These are phyloP conservation scores for Craniophora ligustri DNA, from an alignment of 2,888 invertebrate genomes.

Conservation along the genomic window DNA sequence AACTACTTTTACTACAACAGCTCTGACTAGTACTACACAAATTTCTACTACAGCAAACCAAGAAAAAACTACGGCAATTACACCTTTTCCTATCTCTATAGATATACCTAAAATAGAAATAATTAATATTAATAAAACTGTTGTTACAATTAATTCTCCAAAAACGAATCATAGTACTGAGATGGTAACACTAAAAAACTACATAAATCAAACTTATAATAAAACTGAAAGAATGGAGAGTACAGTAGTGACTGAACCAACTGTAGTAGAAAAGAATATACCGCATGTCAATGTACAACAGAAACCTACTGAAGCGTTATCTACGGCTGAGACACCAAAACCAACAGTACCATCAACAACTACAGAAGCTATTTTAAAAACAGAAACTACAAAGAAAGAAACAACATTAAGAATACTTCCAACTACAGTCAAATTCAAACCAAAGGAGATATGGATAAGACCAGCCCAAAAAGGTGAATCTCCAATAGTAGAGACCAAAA, in stretches of 20 bases:
- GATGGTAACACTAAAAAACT: slow-evolving; percentile 34
- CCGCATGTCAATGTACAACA: slow-evolving; percentile 15
- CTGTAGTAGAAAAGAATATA: slow-evolving; percentile 1
- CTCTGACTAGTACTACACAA: slow-evolving; percentile 10
- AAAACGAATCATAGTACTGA: slow-evolving; percentile 30
- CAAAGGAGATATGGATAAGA: slow-evolving; percentile 86
- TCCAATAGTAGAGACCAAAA: slow-evolving; percentile 68
- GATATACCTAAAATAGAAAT: slow-evolving; percentile 14
- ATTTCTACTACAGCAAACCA: slow-evolving; percentile 1
- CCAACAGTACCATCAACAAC: slow-evolving; percentile 31
- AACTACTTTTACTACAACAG: slow-evolving; percentile 2
- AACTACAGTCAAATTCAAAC: slow-evolving; percentile 78
- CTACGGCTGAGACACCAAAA: slow-evolving; percentile 54
- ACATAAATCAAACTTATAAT: slow-evolving; percentile 55
- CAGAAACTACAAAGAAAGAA: slow-evolving; percentile 69
- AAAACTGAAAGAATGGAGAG: slow-evolving; percentile 51
- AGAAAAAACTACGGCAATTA: slow-evolving; percentile 9
- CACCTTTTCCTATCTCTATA: slow-evolving; percentile 9
- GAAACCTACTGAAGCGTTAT: slow-evolving; percentile 13
- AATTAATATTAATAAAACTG: slow-evolving; percentile 24
- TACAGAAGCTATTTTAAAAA: slow-evolving; percentile 47
- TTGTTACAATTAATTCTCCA: slow-evolving; percentile 38
- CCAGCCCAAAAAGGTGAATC: slow-evolving; percentile 86
- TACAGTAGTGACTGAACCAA: slow-evolving; percentile 21
- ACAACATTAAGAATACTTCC: slow-evolving; percentile 66